phyloP scores from a whole-genome alignment of 2,797 vertebrate species.

The Salmo trutta region DNA sequence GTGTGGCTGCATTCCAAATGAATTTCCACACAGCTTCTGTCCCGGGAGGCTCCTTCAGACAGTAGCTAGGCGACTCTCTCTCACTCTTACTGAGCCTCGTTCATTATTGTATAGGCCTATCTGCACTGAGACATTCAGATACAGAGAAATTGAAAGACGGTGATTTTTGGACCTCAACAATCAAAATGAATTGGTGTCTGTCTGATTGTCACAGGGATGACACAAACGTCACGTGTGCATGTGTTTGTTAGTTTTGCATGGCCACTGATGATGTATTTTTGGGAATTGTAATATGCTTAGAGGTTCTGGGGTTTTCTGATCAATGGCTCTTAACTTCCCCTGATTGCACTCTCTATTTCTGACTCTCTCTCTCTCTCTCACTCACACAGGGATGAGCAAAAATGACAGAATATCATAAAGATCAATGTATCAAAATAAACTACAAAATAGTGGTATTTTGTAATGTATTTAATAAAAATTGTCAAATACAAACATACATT shows the following conservation, averaged over 20 bases:
- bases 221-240: background rate
- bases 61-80: background rate
- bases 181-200: background rate
- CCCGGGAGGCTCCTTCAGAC: constrained; percentile 27
- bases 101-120: background rate
- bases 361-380: too few species aligned
- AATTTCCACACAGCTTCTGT: constrained; percentile 47
- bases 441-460: too few species aligned
- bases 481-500: too few species aligned
- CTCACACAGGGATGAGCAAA: too few species aligned
- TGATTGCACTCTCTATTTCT: too few species aligned
- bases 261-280: background rate
- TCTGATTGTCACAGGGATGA: background rate
- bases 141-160: background rate
- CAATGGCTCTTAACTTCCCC: constrained; percentile 15
- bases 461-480: too few species aligned
- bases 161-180: background rate
- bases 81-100: background rate
- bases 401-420: too few species aligned
- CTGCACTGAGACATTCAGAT: background rate
- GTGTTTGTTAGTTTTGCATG: background rate
- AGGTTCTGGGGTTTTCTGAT: constrained; percentile 15
- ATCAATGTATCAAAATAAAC: too few species aligned
- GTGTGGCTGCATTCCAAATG: constrained; percentile 65
- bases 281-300: constrained; percentile 5